Percentiles rank a stretch among this genome's conserved stretches.
Conservation (phyloP, 2,888 invertebrate genomes). For the Brachyptera risi region DNA sequence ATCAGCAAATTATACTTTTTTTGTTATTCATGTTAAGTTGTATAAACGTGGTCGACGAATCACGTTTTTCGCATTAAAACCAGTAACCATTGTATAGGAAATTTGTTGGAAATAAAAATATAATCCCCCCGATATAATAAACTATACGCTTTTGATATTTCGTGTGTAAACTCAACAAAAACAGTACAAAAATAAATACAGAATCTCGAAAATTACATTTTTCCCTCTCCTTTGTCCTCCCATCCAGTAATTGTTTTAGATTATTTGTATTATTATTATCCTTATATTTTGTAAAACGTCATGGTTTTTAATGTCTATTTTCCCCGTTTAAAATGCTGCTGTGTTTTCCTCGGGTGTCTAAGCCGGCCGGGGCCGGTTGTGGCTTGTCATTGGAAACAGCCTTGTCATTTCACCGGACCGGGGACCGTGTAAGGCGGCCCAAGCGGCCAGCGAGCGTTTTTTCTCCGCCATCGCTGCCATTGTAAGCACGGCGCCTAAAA, state of each 20-base stretch:
- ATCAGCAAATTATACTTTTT: too few species aligned
- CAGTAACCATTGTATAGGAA: too few species aligned
- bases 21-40: too few species aligned
- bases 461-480: not conserved
- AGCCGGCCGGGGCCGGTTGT: not conserved
- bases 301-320: conserved; percentile 21
- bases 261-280: conserved; percentile 10
- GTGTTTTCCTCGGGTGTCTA: conserved; percentile 6
- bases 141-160: too few species aligned
- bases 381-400: not conserved
- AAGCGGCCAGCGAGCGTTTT: not conserved
- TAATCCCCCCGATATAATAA: too few species aligned
- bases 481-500: not conserved
- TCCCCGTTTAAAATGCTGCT: conserved; percentile 2
- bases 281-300: conserved; percentile 8
- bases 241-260: conserved; percentile 13
- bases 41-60: too few species aligned
- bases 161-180: too few species aligned
- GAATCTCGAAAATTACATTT: not conserved
- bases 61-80: too few species aligned
- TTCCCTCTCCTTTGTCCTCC: not conserved
- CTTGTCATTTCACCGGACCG: not conserved
- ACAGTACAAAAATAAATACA: too few species aligned
- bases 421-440: not conserved
- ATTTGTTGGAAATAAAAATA: too few species aligned